Evolutionary conservation across 2,113 vertebrate species (phyloP), one percentile per base, ranked within the genome.

Genomic region (Gallinago undulata): DNA sequence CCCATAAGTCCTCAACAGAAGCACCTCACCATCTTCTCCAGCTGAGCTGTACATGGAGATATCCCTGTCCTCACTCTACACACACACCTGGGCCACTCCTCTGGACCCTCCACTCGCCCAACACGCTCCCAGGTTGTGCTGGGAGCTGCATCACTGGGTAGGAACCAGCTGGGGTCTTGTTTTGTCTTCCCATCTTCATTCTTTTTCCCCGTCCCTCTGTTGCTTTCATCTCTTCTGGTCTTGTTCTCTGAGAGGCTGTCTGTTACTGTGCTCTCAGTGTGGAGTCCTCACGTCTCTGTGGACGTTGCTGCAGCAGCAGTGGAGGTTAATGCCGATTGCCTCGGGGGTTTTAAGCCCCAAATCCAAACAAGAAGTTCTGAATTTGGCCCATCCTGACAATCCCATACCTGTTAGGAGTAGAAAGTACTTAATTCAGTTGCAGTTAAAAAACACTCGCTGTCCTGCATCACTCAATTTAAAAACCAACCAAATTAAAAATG

Each of bases 11-110:
- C n/a, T 19, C 0, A 13, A 5, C 35, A 24, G 82, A 30, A 72
- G 47, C 37, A 23, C 22, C 37, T 93, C n/a, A 1, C 10, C 3
- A 2, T 22, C 31, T 41, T 25, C 51, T 47, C n/a, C 18, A 15
- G 55, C 64, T 47, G 21, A 21, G 9, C 62, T 19, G 17, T 7
- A 25, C 24, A 2, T 0, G 1, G 51, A 2, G 13, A 50, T 11
- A 10, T 66, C 66, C 31, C 7, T 0, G 0, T 64, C n/a, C 57
- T 59, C 13, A 7, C 22, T 27, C 27, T 39, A 48, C 43, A 74
- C 31, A 0, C 31, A 0, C 11, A 5, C 3, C 3, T 3, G 7
- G 27, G 33, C 51, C 56, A 1, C 41, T 80, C 23, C 50, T 28
- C 73, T 19, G 30, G n/a, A 12, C 14, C 39, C 16, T 39, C 33